Evolutionary conservation across 2,113 vertebrate genomes (phyloP).

Genomic region (Parotia lawesii): DNA sequence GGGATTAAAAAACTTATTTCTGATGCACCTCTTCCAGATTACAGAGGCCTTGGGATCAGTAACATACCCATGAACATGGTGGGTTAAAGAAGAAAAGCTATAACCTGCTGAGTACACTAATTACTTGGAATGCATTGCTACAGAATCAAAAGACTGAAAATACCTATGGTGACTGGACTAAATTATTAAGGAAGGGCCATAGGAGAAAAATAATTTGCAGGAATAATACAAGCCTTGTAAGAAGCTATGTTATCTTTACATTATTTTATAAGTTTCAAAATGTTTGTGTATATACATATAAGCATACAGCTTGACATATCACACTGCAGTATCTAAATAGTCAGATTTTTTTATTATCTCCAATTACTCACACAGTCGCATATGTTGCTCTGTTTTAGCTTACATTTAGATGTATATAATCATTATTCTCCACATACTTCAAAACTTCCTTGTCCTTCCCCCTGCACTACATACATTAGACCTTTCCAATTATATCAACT

Average conservation of each 20-base stretch:
- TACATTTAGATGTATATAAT: neutral
- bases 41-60: neutral
- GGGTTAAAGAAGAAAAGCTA: neutral
- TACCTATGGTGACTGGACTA: neutral
- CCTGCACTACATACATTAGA: neutral
- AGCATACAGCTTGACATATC: neutral
- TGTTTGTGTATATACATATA: neutral
- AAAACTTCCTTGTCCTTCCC: neutral
- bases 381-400: neutral
- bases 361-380: neutral
- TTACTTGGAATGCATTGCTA: neutral
- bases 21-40: neutral
- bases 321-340: neutral
- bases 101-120: neutral
- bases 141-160: neutral
- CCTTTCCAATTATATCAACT: neutral
- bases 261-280: neutral
- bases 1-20: neutral
- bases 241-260: neutral
- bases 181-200: neutral
- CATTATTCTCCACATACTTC: neutral
- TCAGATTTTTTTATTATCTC: neutral
- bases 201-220: neutral
- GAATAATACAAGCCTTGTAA: neutral
- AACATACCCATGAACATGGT: neutral